Conservation (phyloP, 2,113 vertebrate species). For the Lepidiolamprologus cunningtoni region DNA sequence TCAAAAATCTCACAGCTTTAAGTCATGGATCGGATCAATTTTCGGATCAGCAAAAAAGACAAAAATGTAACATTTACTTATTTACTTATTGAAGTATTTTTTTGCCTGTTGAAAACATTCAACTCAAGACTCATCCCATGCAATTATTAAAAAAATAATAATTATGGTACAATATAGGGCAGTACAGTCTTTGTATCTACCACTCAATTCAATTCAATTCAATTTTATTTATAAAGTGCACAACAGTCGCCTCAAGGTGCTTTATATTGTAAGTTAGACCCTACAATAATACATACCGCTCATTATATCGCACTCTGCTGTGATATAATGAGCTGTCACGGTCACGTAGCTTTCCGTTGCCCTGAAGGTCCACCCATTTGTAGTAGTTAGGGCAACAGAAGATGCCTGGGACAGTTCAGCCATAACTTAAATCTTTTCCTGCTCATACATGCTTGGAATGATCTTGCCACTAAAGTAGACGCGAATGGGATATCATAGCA, state of each 20-base stretch:
- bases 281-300: too few relatives aligned
- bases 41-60: background rate
- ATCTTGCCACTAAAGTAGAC: background rate
- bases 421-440: background rate
- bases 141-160: too few relatives aligned
- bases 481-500: background rate
- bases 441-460: background rate
- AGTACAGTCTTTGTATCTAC: background rate
- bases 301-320: background rate
- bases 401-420: background rate
- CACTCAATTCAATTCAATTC: background rate
- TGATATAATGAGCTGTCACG: background rate
- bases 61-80: background rate
- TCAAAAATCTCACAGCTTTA: background rate
- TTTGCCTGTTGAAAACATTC: background rate
- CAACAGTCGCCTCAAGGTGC: background rate
- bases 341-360: background rate
- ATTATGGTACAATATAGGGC: background rate
- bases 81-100: background rate
- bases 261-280: too few relatives aligned
- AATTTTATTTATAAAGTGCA: fast-evolving
- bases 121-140: background rate
- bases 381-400: background rate
- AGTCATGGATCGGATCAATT: background rate
- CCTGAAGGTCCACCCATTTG: background rate